Base-by-base conservation (phyloP, 2,113 vertebrate species). In the Nannospalax galili region DNA sequence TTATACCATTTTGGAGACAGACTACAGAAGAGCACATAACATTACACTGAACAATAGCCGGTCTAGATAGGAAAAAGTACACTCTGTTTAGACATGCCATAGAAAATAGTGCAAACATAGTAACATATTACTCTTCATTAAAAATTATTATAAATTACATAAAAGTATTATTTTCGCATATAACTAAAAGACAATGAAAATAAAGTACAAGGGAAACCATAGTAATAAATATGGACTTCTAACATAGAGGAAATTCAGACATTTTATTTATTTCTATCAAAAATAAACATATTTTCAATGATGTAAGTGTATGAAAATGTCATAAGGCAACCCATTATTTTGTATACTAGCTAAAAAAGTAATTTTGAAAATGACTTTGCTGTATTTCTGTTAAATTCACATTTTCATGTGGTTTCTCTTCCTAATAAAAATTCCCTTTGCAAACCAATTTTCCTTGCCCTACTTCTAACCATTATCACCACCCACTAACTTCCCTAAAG, bases 381-480 rank as follows among this genome's bases (percentile, higher is more conserved):
- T 93, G 30, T 79, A 45, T 85, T 58, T 84, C 78, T 90, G 7
- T 87, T 94, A 85, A 86, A 62, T 80, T 94, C 60, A 64, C 42
- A 75, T 90, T 87, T 58, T 90, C 26, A 78, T 9, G 42, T 88
- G 3, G 20, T 92, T 37, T 92, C 35, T 90, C 35, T 80, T 30
- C 16, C 12, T 75, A 67, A 75, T 60, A 90, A 65, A 94, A 93
- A 93, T 85, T 24, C 3, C 1, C 84, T 80, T 84, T 62, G 37
- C 45, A 69, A 77, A 91, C 74, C 64, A 32, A 40, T 28, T 78
- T 64, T 74, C 7, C 7, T 30, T n/a, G 70, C 48, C 17, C 10
- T 52, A 8, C 8, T 60, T 32, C 28, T 90, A 64, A 91, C 69
- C 70, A 7, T 45, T 84, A 40, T 87, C 32, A 67, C 35, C 48